Evolutionary conservation across 2,888 invertebrate species (phyloP), one percentile per base, ranked within the genome.

Genomic region (Polyommatus iphigenia): DNA sequence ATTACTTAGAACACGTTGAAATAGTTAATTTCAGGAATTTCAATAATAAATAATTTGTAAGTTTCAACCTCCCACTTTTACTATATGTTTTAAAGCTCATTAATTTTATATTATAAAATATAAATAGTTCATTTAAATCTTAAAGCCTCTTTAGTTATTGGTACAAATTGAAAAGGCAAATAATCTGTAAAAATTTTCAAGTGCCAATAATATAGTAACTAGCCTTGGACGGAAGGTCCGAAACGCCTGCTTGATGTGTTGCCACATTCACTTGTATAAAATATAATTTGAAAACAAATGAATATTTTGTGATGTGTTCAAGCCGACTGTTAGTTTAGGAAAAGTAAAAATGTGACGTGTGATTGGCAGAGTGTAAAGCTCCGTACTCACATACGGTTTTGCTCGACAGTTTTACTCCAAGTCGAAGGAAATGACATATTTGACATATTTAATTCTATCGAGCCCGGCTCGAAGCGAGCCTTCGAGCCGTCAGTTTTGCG

Each of bases 231-330:
- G 75, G 3, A 24, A 46, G 50, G 29, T 29, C 29, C 29, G n/a
- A 50, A 73, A 15, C 50, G 75, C 75, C 54, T 75, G 75, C 75
- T 75, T 54, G 46, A 54, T 75, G 54, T 75, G 75, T 75, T 75
- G 75, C 75, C 75, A 75, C 50, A 54, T 67, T 32, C 15, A 67
- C 67, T 67, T 32, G 67, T 32, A 4, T 32, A 32, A 67, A 29
- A 67, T 67, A 67, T 67, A 67, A 18, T 32, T 29, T 32, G 24
- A 67, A 67, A 24, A 24, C 18, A 75, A 75, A 18, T 73, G 76
- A 72, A 75, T 77, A 77, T 71, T 76, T 78, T 77, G 78, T 78
- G 79, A 79, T 81, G 81, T 81, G 81, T 81, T 81, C 81, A 81
- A 79, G 78, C 76, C 81, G 81, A 81, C 81, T 77, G 77, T 77